Evolutionary conservation across 2,797 vertebrate genomes (phyloP).

Genomic region (Sebastes variabilis): DNA sequence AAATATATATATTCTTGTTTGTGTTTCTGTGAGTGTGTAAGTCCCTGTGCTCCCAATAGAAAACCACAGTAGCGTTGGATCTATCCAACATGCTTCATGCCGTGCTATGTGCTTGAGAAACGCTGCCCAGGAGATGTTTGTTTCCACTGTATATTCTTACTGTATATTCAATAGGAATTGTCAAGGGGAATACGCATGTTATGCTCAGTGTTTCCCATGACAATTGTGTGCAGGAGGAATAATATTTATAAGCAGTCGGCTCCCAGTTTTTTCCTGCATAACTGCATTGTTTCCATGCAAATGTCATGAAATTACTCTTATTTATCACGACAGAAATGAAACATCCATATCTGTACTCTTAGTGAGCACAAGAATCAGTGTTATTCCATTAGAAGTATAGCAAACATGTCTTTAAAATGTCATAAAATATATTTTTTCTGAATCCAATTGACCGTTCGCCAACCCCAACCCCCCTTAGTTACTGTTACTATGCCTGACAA

Average conservation of each 20-base stretch:
- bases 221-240: slow-evolving; percentile 11
- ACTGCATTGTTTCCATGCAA: slow-evolving; percentile 14
- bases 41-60: not conserved
- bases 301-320: not conserved
- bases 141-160: slow-evolving; percentile 2
- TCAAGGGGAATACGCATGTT: slow-evolving; percentile 14
- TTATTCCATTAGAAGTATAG: not conserved
- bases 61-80: not conserved
- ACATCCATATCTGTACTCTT: not conserved
- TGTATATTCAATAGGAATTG: slow-evolving; percentile 12
- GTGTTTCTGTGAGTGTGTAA: not conserved
- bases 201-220: slow-evolving; percentile 3
- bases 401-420: not conserved
- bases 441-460: not conserved
- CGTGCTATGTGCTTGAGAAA: slow-evolving; percentile 17
- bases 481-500: not conserved
- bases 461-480: not conserved
- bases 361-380: not conserved
- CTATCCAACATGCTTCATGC: slow-evolving; percentile 4
- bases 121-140: slow-evolving; percentile 18
- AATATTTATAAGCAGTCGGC: slow-evolving; percentile 1
- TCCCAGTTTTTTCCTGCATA: slow-evolving; percentile 9
- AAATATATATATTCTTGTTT: not conserved
- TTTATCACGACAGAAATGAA: slow-evolving; percentile 1
- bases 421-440: not conserved